Percentiles rank a stretch among this genome's conserved stretches.
Evolutionary conservation across 2,113 vertebrate species (phyloP).

Genomic region (Gallinago undulata): DNA sequence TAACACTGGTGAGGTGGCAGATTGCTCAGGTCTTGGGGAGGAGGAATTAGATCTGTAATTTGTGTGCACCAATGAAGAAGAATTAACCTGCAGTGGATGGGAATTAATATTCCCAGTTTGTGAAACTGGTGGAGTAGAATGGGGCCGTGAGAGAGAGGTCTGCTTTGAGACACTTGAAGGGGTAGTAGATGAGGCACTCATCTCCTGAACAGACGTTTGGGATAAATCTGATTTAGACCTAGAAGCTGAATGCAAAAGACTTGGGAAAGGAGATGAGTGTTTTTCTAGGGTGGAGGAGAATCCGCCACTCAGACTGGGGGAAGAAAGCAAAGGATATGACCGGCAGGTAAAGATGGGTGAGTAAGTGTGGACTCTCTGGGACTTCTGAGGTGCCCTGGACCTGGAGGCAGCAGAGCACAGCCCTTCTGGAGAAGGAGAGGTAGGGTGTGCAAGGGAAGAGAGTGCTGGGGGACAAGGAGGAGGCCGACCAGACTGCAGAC

Average conservation of each 20-base stretch:
- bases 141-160: not conserved
- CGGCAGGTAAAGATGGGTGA: conserved; percentile 55
- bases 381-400: not conserved
- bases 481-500: not conserved
- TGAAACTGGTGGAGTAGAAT: not conserved
- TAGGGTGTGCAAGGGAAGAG: not conserved
- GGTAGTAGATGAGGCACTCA: not conserved
- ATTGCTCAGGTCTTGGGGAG: conserved; percentile 36
- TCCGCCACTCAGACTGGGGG: not conserved
- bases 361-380: conserved; percentile 19
- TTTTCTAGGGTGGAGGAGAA: conserved; percentile 20
- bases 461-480: conserved; percentile 6
- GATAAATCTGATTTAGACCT: not conserved
- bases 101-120: not conserved
- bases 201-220: not conserved
- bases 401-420: not conserved
- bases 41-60: conserved; percentile 1
- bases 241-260: conserved; percentile 24
- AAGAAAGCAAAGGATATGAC: conserved; percentile 46
- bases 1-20: not conserved
- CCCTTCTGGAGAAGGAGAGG: conserved; percentile 22
- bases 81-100: not conserved
- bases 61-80: not conserved
- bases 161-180: not conserved
- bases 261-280: conserved; percentile 1